Percentiles rank a stretch among this genome's conserved stretches.
These are phyloP conservation scores for Gambelia wislizenii DNA, from an alignment of 2,797 vertebrate species.

Conservation along the genomic window DNA sequence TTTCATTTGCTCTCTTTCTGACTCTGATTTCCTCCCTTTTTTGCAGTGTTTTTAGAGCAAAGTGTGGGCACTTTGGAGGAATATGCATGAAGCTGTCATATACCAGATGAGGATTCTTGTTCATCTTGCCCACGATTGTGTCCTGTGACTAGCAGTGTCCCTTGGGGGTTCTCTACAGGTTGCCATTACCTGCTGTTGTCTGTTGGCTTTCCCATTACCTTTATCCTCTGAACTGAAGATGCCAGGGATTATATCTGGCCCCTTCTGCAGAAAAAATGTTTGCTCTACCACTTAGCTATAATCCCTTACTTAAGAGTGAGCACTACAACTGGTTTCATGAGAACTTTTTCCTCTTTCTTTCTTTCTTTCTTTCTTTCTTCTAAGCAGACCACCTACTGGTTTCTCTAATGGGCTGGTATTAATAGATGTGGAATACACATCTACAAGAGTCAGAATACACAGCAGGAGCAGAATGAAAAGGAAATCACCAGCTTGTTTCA, in stretches of 20 bases:
- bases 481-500: constrained; percentile 59
- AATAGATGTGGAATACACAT: constrained; percentile 75
- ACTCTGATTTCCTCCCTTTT: background rate
- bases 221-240: background rate
- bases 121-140: background rate
- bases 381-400: constrained; percentile 32
- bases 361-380: constrained; percentile 43
- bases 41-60: no score
- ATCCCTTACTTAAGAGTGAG: background rate
- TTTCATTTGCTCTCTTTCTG: background rate
- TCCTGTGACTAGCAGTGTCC: background rate
- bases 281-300: background rate
- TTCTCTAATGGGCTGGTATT: constrained; percentile 81
- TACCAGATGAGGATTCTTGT: background rate
- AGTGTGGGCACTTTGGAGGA: no score
- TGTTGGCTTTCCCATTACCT: background rate
- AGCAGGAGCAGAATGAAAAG: background rate
- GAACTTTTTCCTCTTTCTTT: background rate
- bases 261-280: background rate
- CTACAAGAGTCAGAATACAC: constrained; percentile 65
- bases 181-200: background rate
- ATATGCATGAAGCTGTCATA: background rate
- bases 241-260: background rate
- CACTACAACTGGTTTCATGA: background rate
- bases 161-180: background rate